Percentiles rank a stretch among this genome's conserved stretches.
phyloP scores from a whole-genome alignment of 2,113 vertebrate genomes.

The Myiopsitta monachus region DNA sequence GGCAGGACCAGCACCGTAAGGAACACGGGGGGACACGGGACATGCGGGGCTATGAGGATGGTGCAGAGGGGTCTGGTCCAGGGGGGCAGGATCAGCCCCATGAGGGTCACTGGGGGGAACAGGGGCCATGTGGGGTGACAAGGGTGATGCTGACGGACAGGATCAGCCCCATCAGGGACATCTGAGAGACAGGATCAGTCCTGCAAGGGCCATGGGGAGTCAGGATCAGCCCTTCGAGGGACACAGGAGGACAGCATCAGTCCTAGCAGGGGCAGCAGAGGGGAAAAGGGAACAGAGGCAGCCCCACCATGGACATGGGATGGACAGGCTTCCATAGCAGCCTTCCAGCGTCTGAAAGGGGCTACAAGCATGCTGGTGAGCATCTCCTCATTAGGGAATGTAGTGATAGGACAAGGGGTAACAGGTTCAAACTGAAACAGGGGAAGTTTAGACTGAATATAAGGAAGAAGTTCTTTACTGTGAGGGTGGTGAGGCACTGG shows the following conservation, averaged over 20 bases:
- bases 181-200: neutral
- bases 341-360: no score
- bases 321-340: no score
- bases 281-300: neutral
- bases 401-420: no score
- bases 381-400: no score
- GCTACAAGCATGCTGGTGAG: no score
- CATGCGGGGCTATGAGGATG: fast-evolving
- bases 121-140: neutral
- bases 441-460: no score
- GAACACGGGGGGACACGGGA: neutral
- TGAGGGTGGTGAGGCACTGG: no score
- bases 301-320: neutral
- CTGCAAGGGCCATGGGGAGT: neutral
- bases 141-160: neutral
- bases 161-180: neutral
- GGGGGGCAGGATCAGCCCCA: neutral
- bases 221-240: neutral
- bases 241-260: no score
- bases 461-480: no score
- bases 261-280: neutral
- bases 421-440: no score
- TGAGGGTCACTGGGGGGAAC: no score
- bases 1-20: neutral
- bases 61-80: no score